A percentile compares a stretch with the other conserved stretches of the same genome.
Conservation (phyloP, 1,140 invertebrate species). For the Drosophila sp. region DNA sequence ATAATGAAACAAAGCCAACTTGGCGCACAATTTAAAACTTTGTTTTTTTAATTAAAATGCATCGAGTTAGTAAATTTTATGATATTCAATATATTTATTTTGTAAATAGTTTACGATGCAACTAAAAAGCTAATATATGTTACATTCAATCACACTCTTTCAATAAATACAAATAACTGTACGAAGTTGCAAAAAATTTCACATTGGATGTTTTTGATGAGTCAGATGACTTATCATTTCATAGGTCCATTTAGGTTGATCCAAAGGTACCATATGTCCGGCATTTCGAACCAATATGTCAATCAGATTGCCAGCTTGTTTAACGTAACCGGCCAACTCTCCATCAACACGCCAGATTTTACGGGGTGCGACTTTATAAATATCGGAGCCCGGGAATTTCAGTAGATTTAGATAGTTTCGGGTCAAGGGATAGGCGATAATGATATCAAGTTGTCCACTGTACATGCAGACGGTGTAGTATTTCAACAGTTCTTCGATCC, state of each 20-base stretch:
- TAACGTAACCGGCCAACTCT: constrained; percentile 91
- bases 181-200: not conserved
- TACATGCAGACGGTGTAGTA: constrained; percentile 90
- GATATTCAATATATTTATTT: not conserved
- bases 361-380: constrained; percentile 88
- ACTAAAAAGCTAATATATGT: not conserved
- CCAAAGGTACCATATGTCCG: constrained; percentile 92
- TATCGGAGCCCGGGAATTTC: constrained; percentile 87
- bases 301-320: constrained; percentile 89
- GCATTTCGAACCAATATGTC: constrained; percentile 91
- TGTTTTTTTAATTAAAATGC: too few relatives aligned
- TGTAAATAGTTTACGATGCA: too few relatives aligned
- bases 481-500: constrained; percentile 88
- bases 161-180: too few relatives aligned
- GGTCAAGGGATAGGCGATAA: constrained; percentile 91
- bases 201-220: constrained; percentile 84
- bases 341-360: constrained; percentile 89
- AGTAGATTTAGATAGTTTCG: constrained; percentile 89
- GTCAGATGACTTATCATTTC: constrained; percentile 92
- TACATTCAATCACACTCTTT: not conserved
- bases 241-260: constrained; percentile 91
- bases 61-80: too few relatives aligned
- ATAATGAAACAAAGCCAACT: too few relatives aligned
- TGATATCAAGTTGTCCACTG: constrained; percentile 93
- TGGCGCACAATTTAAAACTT: not conserved